Evolutionary conservation across 2,797 vertebrate species (phyloP), one percentile per base, ranked within the genome.

Genomic region (Echeneis naucrates): DNA sequence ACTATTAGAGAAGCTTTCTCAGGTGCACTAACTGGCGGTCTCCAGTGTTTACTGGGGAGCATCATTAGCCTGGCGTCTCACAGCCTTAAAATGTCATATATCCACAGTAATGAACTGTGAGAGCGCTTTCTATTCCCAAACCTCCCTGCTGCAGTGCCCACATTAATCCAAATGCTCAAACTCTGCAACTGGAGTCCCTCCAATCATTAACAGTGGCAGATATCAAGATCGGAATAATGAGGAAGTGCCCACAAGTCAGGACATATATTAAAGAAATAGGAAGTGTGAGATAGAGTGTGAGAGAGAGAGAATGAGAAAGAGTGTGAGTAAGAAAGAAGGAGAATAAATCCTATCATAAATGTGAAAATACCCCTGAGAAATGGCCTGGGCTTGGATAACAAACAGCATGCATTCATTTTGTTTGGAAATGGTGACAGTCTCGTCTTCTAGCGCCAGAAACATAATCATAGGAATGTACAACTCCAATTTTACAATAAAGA

Each of bases 201-300:
- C 83, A 85, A 94, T 95, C 94, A 94, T 95, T 95, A 95, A 92
- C 92, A 83, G 77, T 93, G 94, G 91, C 94, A 94, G 91, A 92
- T 93, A 93, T 93, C 92, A 93, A 89, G 92, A 94, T 94, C 88
- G 91, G 90, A 93, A 94, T 95, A 95, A 95, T 94, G 93, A 95
- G 94, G 81, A 92, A 91, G 87, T 92, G 92, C 92, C 94, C 81
- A 85, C 91, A 86, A 94, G 92, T 93, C 93, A 93, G 87, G 85
- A 89, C 87, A 89, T 90, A 90, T 89, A 91, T 92, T 91, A 89
- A 89, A 82, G 84, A 85, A 83, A 83, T 37, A 45, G 74, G 85
- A 79, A 81, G 74, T 75, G 64, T 48, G 67, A 60, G 67, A 66
- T 40, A 68, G 65, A 54, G 47, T 68, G 62, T 37, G 51, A 30